Percentiles rank a stretch among this genome's conserved stretches.
Evolutionary conservation across 2,888 invertebrate genomes (phyloP).

Genomic region (Serrognathus titanus): DNA sequence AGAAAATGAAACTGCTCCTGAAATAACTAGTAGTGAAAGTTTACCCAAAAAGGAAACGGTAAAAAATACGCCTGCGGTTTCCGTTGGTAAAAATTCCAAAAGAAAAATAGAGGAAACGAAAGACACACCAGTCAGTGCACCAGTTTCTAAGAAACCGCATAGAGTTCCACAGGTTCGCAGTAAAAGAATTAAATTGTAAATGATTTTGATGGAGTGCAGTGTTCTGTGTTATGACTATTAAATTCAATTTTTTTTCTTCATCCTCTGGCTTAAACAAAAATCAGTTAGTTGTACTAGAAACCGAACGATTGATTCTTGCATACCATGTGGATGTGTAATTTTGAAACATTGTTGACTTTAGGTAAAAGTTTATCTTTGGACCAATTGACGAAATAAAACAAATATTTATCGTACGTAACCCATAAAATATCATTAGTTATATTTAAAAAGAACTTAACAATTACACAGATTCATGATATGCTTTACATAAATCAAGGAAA

Average conservation of each 20-base stretch:
- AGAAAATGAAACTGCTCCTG: constrained; percentile 13
- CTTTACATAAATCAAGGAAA: not conserved
- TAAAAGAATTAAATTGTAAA: constrained; percentile 38
- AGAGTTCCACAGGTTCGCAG: constrained; percentile 38
- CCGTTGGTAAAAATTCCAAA: constrained; percentile 29
- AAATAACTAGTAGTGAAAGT: constrained; percentile 4
- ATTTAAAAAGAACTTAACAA: not conserved
- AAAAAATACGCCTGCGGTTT: constrained; percentile 13
- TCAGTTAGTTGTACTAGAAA: constrained; percentile 1
- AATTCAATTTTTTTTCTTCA: constrained; percentile 5
- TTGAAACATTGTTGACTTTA: constrained; percentile 1
- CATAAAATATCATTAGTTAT: not conserved
- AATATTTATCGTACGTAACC: not conserved
- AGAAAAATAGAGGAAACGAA: constrained; percentile 36
- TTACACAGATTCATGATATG: not conserved
- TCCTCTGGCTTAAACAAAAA: constrained; percentile 16
- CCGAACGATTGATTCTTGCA: not conserved
- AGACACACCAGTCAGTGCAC: constrained; percentile 29
- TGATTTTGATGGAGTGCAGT: constrained; percentile 8
- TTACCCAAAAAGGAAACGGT: constrained; percentile 12
- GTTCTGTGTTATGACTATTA: constrained; percentile 14
- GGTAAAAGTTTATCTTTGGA: constrained; percentile 3
- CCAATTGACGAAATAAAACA: not conserved
- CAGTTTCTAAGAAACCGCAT: constrained; percentile 34
- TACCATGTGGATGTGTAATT: not conserved